These are phyloP conservation scores for Arenaria interpres DNA, from an alignment of 2,113 vertebrate genomes.

Conservation along the genomic window DNA sequence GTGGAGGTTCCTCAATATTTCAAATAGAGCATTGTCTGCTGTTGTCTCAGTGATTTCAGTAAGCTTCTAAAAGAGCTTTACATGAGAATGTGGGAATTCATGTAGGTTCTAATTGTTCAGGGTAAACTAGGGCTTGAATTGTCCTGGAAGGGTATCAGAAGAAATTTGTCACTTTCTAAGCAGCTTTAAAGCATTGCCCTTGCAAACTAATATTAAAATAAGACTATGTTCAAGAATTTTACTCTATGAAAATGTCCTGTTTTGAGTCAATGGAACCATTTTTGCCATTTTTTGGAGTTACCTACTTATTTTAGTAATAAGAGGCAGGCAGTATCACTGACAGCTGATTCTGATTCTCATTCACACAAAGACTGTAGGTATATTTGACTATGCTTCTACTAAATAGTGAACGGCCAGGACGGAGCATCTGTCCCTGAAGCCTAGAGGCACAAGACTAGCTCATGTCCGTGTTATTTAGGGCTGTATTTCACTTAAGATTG, in stretches of 20 bases:
- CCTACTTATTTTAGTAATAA: background rate
- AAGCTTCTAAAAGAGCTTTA: background rate
- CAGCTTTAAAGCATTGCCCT: background rate
- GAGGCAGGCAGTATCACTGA: background rate
- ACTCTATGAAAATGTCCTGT: background rate
- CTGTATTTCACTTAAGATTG: background rate
- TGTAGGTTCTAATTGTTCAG: background rate
- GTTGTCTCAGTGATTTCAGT: background rate
- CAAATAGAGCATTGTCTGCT: background rate
- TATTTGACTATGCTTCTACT: background rate
- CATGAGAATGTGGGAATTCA: background rate
- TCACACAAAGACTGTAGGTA: accelerated
- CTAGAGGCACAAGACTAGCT: background rate
- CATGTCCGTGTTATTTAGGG: background rate
- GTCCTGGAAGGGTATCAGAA: background rate
- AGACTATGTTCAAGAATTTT: background rate
- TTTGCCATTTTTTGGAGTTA: background rate
- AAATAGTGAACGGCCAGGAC: background rate
- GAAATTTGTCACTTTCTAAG: background rate
- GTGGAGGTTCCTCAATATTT: background rate
- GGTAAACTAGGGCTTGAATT: background rate
- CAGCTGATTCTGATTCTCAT: background rate
- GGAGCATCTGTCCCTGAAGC: background rate
- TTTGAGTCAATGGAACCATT: background rate
- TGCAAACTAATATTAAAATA: background rate